Conservation (phyloP, 1,140 invertebrate species). For the Oncopeltus fasciatus region DNA sequence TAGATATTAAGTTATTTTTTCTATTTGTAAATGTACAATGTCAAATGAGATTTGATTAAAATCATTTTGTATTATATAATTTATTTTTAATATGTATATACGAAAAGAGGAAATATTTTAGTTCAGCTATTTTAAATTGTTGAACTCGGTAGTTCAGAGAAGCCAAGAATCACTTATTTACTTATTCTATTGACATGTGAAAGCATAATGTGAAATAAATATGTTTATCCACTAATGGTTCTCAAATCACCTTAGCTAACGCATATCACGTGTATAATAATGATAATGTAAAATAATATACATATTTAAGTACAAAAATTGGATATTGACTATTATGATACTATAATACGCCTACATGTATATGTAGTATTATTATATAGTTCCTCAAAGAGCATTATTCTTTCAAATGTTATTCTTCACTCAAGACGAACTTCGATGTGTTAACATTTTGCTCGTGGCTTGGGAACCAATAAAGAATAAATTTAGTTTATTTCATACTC, state of each 20-base stretch:
- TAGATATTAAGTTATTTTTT: slow-evolving; percentile 6
- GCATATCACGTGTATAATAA: too few species aligned
- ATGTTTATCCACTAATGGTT: background rate
- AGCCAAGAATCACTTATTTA: background rate
- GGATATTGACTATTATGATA: too few species aligned
- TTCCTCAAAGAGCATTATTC: background rate
- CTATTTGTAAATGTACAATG: slow-evolving; percentile 2
- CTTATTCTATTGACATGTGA: background rate
- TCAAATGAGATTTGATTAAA: background rate
- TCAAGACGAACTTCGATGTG: background rate
- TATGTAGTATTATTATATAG: too few species aligned
- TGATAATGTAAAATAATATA: too few species aligned
- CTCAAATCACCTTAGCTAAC: too few species aligned
- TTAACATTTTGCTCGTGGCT: background rate
- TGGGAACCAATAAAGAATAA: background rate
- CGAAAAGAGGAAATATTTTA: background rate
- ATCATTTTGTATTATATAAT: slow-evolving; percentile 7
- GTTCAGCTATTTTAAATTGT: background rate
- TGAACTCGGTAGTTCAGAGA: background rate
- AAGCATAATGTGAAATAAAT: background rate
- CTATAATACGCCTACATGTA: too few species aligned
- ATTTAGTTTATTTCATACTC: background rate
- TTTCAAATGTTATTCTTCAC: background rate
- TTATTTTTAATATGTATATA: slow-evolving; percentile 10
- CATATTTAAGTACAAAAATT: too few species aligned